Evolutionary conservation across 2,888 invertebrate species (phyloP).

Genomic region (Melanostoma scalare): DNA sequence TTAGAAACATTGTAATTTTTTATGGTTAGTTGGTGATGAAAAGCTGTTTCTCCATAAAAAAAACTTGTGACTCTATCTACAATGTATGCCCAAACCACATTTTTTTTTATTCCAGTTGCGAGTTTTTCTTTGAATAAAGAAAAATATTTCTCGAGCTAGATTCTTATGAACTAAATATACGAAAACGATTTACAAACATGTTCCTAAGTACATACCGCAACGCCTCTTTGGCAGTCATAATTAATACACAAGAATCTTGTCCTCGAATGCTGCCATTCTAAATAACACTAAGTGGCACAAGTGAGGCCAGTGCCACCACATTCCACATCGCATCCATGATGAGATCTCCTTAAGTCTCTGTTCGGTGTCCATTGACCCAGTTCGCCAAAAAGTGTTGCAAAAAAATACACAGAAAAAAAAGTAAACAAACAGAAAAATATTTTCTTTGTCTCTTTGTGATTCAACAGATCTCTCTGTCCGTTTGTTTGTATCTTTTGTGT

Average conservation of each 20-base stretch:
- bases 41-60: no score
- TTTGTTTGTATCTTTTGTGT: slow-evolving; percentile 44
- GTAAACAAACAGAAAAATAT: slow-evolving; percentile 23
- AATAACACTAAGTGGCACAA: slow-evolving; percentile 57
- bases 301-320: slow-evolving; percentile 46
- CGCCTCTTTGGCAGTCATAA: slow-evolving; percentile 1
- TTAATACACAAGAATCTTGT: slow-evolving; percentile 43
- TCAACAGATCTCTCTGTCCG: slow-evolving; percentile 25
- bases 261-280: slow-evolving; percentile 51
- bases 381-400: slow-evolving; percentile 61
- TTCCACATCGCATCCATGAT: slow-evolving; percentile 57
- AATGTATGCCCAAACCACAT: no score
- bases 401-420: slow-evolving; percentile 40
- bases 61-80: no score
- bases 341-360: slow-evolving; percentile 49
- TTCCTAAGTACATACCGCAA: no score
- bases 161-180: no score
- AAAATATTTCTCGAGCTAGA: no score
- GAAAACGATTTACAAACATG: no score
- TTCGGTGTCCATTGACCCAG: slow-evolving; percentile 65
- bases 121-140: no score
- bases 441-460: slow-evolving; percentile 63
- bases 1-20: no score
- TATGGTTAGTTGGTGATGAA: no score
- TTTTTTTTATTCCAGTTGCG: no score